Evolutionary conservation across 2,888 invertebrate genomes (phyloP).

Genomic region (Gandaritis pyraliata): DNA sequence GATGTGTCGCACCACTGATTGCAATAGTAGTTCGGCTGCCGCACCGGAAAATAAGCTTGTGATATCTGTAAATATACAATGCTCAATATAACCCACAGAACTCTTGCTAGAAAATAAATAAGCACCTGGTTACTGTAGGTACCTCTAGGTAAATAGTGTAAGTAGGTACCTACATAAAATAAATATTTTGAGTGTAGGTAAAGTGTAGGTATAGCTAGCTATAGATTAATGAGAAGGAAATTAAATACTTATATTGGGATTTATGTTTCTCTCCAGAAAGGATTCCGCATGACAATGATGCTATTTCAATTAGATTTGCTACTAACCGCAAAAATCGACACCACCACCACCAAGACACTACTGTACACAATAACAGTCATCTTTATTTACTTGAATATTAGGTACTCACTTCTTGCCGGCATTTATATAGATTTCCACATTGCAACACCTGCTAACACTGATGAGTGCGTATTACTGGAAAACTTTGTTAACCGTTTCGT

Average conservation of each 20-base stretch:
- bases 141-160: too few relatives aligned
- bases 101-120: too few relatives aligned
- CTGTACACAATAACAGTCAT: constrained; percentile 36
- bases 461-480: constrained; percentile 35
- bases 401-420: constrained; percentile 17
- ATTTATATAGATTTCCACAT: constrained; percentile 50
- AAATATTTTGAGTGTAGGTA: too few relatives aligned
- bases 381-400: constrained; percentile 32
- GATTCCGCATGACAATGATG: neutral
- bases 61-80: constrained; percentile 47
- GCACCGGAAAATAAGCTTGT: constrained; percentile 47
- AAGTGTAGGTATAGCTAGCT: too few relatives aligned
- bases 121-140: too few relatives aligned
- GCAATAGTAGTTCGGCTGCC: constrained; percentile 22
- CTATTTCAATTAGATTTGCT: neutral
- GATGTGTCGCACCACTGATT: constrained; percentile 43
- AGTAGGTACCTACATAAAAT: neutral
- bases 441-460: constrained; percentile 43
- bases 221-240: neutral
- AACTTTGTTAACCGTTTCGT: constrained; percentile 45
- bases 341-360: constrained; percentile 41
- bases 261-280: neutral
- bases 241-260: neutral
- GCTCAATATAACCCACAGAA: too few relatives aligned
- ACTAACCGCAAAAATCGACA: constrained; percentile 52